Base-by-base conservation (phyloP, 35 echinoderm and acorn worm genomes). In the Hemicentrotus pulcherrimus region DNA sequence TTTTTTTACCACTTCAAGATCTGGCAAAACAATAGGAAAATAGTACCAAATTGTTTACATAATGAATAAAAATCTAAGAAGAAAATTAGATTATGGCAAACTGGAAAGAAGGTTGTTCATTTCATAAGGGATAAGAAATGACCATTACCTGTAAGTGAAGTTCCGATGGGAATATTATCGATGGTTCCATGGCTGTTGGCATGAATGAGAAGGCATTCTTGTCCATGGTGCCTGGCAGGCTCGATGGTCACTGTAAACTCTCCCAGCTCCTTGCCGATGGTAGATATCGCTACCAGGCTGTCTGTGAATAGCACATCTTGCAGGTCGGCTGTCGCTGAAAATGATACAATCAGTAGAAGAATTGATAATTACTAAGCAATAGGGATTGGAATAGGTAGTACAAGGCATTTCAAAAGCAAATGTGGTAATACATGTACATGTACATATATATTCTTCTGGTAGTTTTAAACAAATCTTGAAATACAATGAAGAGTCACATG, bases 171-270 rank as follows among this genome's bases (percentile, higher is more conserved):
- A 31, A 99, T 96, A 96, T 97, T 97, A 95, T 99, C 98, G 47
- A 99, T 97, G 71, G 97, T 95, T 32, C 98, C 98, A 95, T 99
- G 98, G 47, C 98, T 99, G 71, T 99, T 99, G 65, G 98, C 98
- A 97, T 99, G 98, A 28, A 99, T 97, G 32, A 99, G 95, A 46
- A 97, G 86, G 94, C 98, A 99, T 47, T 99, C 98, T 96, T 97
- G 91, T 2, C 98, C 97, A 88, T 96, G 94, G 47, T 99, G 95
- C 58, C 98, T 96, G 31, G 98, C 95, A 18, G 92, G 94, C 86
- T 99, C 98, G 24, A 99, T 90, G 12, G 95, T 97, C 30, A 99
- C 96, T 48, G 97, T 97, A 87, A 99, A 99, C 94, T 99, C 98
- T 94, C 98, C 98, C 8, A 99, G 94, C 93, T 97, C 98, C 92